Evolutionary conservation across 2,113 vertebrate species (phyloP).

Genomic region (Platysteira castanea): DNA sequence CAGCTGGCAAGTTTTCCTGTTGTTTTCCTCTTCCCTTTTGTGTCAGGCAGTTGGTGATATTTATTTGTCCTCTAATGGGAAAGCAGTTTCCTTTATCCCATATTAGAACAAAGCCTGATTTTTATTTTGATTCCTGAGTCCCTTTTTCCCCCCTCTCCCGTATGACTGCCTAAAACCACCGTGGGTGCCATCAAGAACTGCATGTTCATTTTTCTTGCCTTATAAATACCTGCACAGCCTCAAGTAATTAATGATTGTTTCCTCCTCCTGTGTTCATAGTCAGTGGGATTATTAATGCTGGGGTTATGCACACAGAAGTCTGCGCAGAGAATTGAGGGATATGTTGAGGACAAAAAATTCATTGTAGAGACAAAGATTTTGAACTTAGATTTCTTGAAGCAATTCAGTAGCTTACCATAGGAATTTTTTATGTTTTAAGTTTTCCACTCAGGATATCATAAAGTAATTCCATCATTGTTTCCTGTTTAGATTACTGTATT

Average conservation of each 20-base stretch:
- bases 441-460: not conserved
- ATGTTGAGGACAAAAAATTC: not conserved
- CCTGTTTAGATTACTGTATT: not conserved
- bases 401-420: not conserved
- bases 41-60: not conserved
- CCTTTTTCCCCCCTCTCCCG: accelerated
- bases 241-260: not conserved
- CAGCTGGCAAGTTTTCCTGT: slow-evolving; percentile 29
- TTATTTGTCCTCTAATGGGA: slow-evolving; percentile 6
- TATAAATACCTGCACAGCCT: not conserved
- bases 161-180: not conserved
- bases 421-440: not conserved
- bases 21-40: slow-evolving; percentile 28
- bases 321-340: not conserved
- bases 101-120: not conserved
- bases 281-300: not conserved
- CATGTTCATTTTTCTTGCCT: not conserved
- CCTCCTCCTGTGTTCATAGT: not conserved
- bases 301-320: not conserved
- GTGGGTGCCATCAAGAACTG: not conserved
- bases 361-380: not conserved
- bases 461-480: not conserved
- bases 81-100: not conserved
- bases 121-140: not conserved
- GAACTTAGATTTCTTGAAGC: not conserved